Evolutionary conservation across 2,113 vertebrate genomes (phyloP), one percentile per base, ranked within the genome.

Genomic region (Bucco capensis): DNA sequence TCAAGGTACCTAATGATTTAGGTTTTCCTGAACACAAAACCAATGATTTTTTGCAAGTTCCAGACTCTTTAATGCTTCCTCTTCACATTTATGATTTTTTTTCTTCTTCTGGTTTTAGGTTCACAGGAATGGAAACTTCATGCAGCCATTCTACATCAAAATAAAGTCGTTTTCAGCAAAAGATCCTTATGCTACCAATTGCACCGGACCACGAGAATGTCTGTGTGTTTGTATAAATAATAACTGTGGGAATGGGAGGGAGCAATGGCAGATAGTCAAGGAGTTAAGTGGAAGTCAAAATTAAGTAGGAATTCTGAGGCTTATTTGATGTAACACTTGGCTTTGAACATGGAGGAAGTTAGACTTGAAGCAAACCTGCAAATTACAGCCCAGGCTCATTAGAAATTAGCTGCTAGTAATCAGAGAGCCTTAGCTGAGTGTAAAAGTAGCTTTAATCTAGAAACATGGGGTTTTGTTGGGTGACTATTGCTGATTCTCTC

Each of bases 291-390:
- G 93, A 95, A 92, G 80, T 95, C 38, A 73, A 92, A 96, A 95
- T 96, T 94, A 93, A 96, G 92, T 93, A 90, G 92, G 92, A 93
- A 94, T 94, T 95, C 91, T 96, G 93, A 95, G 88, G 90, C 85
- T 94, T 95, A 40, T 95, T 95, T 95, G 92, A 95, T 94, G 81
- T 92, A 89, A 91, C 53, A 46, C 71, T 96, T 94, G 88, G 86
- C 83, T 93, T 96, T 94, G 92, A 86, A 77, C 73, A 87, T 88
- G 74, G 79, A 94, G 95, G 91, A 96, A 95, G 93, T 92, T 95
- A 88, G 89, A 93, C 85, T 89, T 91, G 82, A 95, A 74, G 88
- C 94, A 94, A 95, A 94, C 93, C 88, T 94, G 87, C n/a, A 92
- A 95, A 95, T 93, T 94, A 87, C 75, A 94, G 51, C 93, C 58